These are phyloP conservation scores for Styela clava DNA, from an alignment of 23 tunicate species.

Conservation along the genomic window DNA sequence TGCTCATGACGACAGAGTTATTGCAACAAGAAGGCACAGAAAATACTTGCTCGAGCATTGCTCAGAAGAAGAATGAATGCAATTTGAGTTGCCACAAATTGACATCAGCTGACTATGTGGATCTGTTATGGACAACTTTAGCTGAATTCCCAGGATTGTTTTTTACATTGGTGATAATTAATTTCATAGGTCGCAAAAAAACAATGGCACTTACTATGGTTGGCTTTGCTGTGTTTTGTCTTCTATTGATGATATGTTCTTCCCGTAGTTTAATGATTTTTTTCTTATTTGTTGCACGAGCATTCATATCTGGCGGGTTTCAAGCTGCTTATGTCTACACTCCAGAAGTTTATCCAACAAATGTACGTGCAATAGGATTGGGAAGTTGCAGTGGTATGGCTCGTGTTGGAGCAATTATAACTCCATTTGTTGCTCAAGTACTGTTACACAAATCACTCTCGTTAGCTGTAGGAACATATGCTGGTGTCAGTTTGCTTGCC, in stretches of 20 bases:
- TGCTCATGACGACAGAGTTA: constrained; percentile 95
- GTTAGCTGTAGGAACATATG: constrained; percentile 75
- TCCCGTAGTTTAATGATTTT: constrained; percentile 71
- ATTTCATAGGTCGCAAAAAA: constrained; percentile 76
- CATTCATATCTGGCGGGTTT: constrained; percentile 97
- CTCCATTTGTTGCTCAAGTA: constrained; percentile 96
- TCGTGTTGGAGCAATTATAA: constrained; percentile 89
- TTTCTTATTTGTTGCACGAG: constrained; percentile 93
- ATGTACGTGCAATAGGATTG: constrained; percentile 88
- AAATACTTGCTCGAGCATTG: constrained; percentile 13
- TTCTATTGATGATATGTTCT: constrained; percentile 56
- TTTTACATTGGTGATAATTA: constrained; percentile 74
- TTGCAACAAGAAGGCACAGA: constrained; percentile 74
- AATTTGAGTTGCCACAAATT: constrained; percentile 73
- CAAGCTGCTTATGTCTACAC: constrained; percentile 99
- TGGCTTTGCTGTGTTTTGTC: constrained; percentile 81
- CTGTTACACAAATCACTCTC: constrained; percentile 58
- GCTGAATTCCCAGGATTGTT: constrained; percentile 95
- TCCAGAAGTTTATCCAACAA: constrained; percentile 98
- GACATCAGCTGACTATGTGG: constrained; percentile 80
- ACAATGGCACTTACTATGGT: constrained; percentile 79
- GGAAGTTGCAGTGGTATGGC: constrained; percentile 98
- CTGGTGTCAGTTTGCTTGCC: constrained; percentile 72
- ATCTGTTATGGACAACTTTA: constrained; percentile 90
- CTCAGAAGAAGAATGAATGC: constrained; percentile 45